Percentiles rank a stretch among this genome's conserved stretches.
phyloP scores from a whole-genome alignment of 2,888 invertebrate genomes.

The Congeria kusceri region DNA sequence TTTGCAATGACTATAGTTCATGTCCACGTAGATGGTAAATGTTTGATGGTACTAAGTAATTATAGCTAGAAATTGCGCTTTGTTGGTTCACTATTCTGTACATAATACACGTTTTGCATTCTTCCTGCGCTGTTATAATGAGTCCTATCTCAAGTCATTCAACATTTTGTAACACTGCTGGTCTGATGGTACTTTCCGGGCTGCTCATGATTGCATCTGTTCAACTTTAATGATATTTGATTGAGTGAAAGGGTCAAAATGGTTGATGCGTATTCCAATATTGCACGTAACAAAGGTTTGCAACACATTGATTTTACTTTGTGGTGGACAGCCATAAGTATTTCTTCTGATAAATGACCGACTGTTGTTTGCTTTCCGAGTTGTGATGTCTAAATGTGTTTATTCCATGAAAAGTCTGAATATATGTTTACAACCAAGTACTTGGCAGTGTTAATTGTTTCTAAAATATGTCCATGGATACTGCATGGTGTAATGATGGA shows the following conservation, averaged over 20 bases:
- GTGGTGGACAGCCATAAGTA: conserved; percentile 1
- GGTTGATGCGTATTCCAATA: neutral
- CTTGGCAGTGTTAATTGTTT: conserved; percentile 4
- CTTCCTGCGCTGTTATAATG: neutral
- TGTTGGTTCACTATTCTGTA: neutral
- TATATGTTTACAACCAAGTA: conserved; percentile 10
- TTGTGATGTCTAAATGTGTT: neutral
- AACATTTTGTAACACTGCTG: neutral
- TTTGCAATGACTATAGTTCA: too few species aligned
- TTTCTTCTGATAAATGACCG: conserved; percentile 3
- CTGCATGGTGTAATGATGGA: neutral
- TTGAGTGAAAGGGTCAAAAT: neutral
- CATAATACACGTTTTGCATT: neutral
- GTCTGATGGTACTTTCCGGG: neutral
- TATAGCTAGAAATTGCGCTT: neutral
- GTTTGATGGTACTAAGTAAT: neutral
- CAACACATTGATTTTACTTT: neutral
- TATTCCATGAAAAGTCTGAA: conserved; percentile 15
- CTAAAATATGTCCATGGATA: neutral
- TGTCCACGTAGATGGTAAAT: neutral
- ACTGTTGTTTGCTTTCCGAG: neutral
- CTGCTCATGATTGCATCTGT: neutral
- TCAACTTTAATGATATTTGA: neutral
- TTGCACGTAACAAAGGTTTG: neutral
- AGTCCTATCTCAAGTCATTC: neutral